Base-by-base conservation (phyloP, 2,113 vertebrate species). In the Oceanodroma tethys region DNA sequence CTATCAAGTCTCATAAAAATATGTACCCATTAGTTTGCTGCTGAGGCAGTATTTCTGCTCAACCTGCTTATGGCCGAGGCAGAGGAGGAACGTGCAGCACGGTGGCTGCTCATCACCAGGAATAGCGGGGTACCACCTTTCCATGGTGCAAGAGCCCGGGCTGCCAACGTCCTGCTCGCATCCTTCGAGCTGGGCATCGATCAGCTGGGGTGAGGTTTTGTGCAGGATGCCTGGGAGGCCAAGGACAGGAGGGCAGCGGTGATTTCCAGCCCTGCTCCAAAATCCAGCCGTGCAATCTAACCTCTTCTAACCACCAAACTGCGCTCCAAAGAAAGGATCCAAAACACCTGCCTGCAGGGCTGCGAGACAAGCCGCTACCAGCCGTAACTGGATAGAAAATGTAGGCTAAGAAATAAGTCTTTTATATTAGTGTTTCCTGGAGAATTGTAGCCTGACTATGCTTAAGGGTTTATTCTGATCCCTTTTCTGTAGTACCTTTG, bases 1-100 rank as follows among this genome's bases (percentile, higher is more conserved):
- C 96, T 94, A 95, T 95, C 82, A 89, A 95, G 73, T 43, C 95
- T 82, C 95, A 94, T 98, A 97, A 95, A 97, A 95, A 93, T 85
- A 80, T 36, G 80, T 67, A 89, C 45, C 72, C 91, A 62, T 93
- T 92, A 88, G 79, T 88, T 95, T 92, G 84, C 89, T 96, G 94
- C 96, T 96, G 96, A 96, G 87, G 11, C 45, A 7, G 26, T 40
- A 5, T 66, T 94, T 95, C 88, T 95, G 91, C 68, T 86, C 65
- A 58, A 9, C 84, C 66, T 90, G 56, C 45, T 60, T 32, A 38
- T 15, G 76, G 43, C 74, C 66, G 8, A 20, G 79, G 50, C 55
- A 43, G 78, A 52, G 40, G 52, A 53, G 55, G 52, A 58, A 22
- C 13, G 15, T 7, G 11, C 9, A 15, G 73, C 38, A 9, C 1